These are phyloP conservation scores for Hexactinellida sp. DNA, from an alignment of 37 sponge, comb jelly and placozoan species.

Conservation along the genomic window DNA sequence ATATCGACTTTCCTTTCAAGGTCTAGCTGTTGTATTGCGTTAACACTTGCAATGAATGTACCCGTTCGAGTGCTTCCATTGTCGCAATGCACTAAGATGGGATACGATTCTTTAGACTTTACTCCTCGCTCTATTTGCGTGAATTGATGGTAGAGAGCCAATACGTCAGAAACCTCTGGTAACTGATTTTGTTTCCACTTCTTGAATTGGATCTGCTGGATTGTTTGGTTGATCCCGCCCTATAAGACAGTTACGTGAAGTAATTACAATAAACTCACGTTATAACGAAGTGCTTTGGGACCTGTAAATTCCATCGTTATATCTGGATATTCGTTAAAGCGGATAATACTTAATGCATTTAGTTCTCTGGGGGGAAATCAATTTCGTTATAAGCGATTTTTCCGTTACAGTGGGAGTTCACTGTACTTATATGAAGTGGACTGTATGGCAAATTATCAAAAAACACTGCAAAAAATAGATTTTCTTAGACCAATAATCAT, in stretches of 20 bases:
- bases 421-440: too few relatives aligned
- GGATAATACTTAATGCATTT: too few relatives aligned
- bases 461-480: too few relatives aligned
- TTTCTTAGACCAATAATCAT: too few relatives aligned
- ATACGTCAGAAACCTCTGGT: neutral
- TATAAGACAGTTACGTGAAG: neutral
- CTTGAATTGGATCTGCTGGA: neutral
- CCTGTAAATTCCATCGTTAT: too few relatives aligned
- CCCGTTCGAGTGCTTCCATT: neutral
- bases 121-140: neutral
- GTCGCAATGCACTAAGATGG: neutral
- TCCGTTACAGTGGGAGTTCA: too few relatives aligned
- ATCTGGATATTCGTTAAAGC: neutral
- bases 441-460: too few relatives aligned
- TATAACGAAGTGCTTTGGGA: too few relatives aligned
- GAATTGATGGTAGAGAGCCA: neutral
- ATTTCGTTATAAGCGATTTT: too few relatives aligned
- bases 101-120: neutral
- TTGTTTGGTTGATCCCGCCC: conserved; percentile 6
- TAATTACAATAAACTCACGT: too few relatives aligned
- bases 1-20: conserved; percentile 1
- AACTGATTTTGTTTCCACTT: neutral
- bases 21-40: neutral
- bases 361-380: too few relatives aligned
- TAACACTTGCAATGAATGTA: neutral